Conservation (phyloP, 2,797 vertebrate genomes). For the Aldrovandia affinis region DNA sequence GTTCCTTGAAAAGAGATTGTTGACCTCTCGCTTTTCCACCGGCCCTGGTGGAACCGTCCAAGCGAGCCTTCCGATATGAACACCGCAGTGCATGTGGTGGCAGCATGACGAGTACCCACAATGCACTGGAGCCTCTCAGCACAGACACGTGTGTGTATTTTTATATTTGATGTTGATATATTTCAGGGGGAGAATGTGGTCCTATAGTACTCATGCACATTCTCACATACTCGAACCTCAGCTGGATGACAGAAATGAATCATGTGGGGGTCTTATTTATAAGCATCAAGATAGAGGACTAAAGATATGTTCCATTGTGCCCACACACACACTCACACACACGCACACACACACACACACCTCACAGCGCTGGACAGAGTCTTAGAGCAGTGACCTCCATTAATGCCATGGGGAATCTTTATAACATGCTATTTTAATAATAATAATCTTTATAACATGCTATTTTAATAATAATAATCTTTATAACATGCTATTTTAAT, state of each 20-base stretch:
- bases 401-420: too few species aligned
- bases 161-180: background rate
- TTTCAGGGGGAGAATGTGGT: background rate
- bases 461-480: too few species aligned
- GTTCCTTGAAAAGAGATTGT: too few species aligned
- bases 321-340: too few species aligned
- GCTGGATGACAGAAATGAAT: background rate
- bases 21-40: too few species aligned
- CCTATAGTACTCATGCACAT: background rate
- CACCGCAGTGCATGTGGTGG: background rate
- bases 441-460: too few species aligned
- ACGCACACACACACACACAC: too few species aligned
- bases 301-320: too few species aligned
- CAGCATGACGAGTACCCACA: background rate
- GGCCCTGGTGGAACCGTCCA: background rate
- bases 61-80: background rate
- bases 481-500: too few species aligned
- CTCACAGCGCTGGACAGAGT: too few species aligned
- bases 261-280: background rate
- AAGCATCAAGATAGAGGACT: background rate
- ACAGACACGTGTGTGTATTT: background rate
- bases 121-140: background rate
- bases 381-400: too few species aligned
- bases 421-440: too few species aligned
- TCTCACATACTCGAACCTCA: background rate